Base-by-base conservation (phyloP, 2,888 invertebrate species). In the Synergus umbraculus region DNA sequence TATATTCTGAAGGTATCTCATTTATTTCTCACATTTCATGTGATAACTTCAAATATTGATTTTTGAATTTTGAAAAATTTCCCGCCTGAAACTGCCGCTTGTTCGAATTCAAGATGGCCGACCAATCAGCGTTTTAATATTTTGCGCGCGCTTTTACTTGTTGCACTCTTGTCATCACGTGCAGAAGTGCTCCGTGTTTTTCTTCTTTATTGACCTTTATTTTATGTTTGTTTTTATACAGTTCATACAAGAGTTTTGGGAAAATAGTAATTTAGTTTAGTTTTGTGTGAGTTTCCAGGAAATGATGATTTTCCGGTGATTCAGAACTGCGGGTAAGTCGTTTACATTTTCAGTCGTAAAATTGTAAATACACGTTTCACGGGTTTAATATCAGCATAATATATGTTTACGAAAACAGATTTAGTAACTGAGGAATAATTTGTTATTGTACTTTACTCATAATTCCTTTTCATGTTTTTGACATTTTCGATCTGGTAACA, bases 101-200 rank as follows among this genome's bases (percentile, higher is more conserved):
- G 2, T 49, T 4, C 13, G 1, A 4, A 15, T 49, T 13, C n/a
- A 58, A 58, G 1, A 18, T 58, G 5, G 29, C 29, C 5, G 63
- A 63, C 63, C 22, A 63, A 63, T 63, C 29, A 63, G 7, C 12
- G 12, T 29, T 18, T 29, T 13, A 13, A 63, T 22, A 29, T 63
- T 63, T 29, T 22, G 22, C 63, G 63, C 63, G 22, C 63, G 4
- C 10, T 63, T 63, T 29, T 63, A 63, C 63, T 63, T 63, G 63
- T 29, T 60, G 63, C 37, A 37, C 63, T 63, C 10, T 29, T 63
- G 29, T 13, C 13, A 63, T 29, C 63, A 58, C 58, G 58, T 58
- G 12, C 22, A 4, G 29, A 13, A 63, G 13, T 13, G 0, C 12
- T 4, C 12, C 13, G 29, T 29, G 13, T 63, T 29, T 60, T 22